phyloP scores from a whole-genome alignment of 2,113 vertebrate species.

The Gobius niger region DNA sequence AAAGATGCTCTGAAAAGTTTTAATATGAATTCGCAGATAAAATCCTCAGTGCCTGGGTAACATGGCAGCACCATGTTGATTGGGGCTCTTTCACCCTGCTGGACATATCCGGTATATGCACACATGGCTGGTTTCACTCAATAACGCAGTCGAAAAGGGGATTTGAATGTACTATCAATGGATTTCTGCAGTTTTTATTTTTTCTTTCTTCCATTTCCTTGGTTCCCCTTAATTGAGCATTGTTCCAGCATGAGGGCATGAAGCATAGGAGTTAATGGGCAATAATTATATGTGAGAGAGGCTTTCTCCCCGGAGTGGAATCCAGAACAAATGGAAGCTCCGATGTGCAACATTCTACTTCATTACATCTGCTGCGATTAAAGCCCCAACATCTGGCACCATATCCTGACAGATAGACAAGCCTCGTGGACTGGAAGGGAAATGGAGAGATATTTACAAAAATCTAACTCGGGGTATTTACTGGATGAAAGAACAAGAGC shows the following conservation, averaged over 20 bases:
- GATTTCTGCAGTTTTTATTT: conserved; percentile 48
- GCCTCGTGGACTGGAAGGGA: conserved; percentile 93
- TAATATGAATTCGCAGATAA: neutral
- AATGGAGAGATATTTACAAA: conserved; percentile 85
- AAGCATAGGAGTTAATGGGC: conserved; percentile 96
- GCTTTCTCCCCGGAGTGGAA: conserved; percentile 94
- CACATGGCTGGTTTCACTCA: conserved; percentile 37
- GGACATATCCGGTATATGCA: conserved; percentile 39
- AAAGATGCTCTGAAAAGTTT: conserved; percentile 2
- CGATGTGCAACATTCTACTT: conserved; percentile 97
- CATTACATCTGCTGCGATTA: conserved; percentile 98
- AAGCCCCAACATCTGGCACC: conserved; percentile 95
- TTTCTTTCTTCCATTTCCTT: conserved; percentile 76
- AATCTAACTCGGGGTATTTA: conserved; percentile 66
- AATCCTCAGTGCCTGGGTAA: neutral
- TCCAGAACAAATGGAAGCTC: conserved; percentile 96
- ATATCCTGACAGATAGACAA: conserved; percentile 93
- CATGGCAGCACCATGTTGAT: conserved; percentile 36
- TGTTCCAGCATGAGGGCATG: conserved; percentile 90
- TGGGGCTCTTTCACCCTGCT: conserved; percentile 37
- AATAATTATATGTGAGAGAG: conserved; percentile 98
- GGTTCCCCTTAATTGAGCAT: conserved; percentile 91
- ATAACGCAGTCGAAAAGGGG: conserved; percentile 25
- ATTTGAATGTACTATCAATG: conserved; percentile 61
- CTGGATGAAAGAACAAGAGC: conserved; percentile 70